Conservation (phyloP, 2,888 invertebrate genomes). For the Rhabditophanes sp. region DNA sequence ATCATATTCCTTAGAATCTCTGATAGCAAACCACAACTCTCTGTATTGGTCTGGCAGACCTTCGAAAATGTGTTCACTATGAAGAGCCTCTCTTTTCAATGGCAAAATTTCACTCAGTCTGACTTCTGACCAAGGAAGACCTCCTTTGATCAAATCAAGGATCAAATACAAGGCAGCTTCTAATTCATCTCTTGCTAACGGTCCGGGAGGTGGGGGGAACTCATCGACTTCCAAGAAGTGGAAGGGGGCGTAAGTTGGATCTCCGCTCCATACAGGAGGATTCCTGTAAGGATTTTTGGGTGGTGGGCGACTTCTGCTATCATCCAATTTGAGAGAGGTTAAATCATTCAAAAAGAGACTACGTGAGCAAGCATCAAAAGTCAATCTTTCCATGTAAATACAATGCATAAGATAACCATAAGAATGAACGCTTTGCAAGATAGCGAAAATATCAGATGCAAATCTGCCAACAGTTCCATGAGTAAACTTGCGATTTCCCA, state of each 20-base stretch:
- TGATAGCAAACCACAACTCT: constrained; percentile 12
- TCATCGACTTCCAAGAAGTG: background rate
- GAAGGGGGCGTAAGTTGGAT: constrained; percentile 19
- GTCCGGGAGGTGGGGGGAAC: constrained; percentile 1
- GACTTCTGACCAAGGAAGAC: constrained; percentile 20
- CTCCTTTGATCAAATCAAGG: constrained; percentile 16
- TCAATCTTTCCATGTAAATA: constrained; percentile 19
- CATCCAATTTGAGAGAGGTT: constrained; percentile 9
- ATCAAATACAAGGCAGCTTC: constrained; percentile 23
- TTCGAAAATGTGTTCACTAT: constrained; percentile 6
- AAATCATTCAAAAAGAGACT: constrained; percentile 32
- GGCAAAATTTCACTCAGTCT: constrained; percentile 8
- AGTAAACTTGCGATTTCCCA: no score
- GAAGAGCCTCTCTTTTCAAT: constrained; percentile 2
- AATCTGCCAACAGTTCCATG: no score
- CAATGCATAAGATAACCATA: constrained; percentile 12
- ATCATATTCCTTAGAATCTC: constrained; percentile 10
- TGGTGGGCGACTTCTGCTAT: constrained; percentile 6
- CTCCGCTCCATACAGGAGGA: constrained; percentile 12
- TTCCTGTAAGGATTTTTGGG: constrained; percentile 11
- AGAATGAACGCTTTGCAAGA: constrained; percentile 6
- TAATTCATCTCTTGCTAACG: constrained; percentile 16
- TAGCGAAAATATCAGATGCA: no score
- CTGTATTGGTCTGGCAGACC: constrained; percentile 10
- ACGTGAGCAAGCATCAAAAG: constrained; percentile 22